Percentiles rank a stretch among this genome's conserved stretches.
Evolutionary conservation across 2,113 vertebrate genomes (phyloP).

Genomic region (Clarias batrachus): DNA sequence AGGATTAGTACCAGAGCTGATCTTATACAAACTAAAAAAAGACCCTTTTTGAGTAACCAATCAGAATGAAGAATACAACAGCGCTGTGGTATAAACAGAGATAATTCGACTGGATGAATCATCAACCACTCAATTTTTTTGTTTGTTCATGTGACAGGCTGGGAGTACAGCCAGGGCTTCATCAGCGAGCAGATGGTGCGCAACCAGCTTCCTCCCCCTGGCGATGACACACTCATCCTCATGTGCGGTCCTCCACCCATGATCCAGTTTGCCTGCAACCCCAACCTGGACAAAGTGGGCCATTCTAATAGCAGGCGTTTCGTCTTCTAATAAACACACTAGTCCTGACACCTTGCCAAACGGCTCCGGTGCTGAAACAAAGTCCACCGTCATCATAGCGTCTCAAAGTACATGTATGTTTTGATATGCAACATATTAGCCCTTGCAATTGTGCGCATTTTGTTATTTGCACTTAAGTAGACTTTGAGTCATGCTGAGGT

Average conservation of each 20-base stretch:
- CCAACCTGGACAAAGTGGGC: slow-evolving; percentile 88
- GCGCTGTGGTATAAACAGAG: too few relatives aligned
- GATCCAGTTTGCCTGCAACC: slow-evolving; percentile 95
- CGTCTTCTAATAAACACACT: slow-evolving; percentile 71
- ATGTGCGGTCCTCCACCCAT: slow-evolving; percentile 97
- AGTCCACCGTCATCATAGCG: neutral
- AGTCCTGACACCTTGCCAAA: neutral
- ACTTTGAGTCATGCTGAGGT: too few relatives aligned
- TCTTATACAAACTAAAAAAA: neutral
- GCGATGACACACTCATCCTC: slow-evolving; percentile 82
- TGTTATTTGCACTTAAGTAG: neutral
- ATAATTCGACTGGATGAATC: neutral
- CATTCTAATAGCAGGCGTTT: slow-evolving; percentile 80
- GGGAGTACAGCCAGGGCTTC: slow-evolving; percentile 93
- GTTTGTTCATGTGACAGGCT: slow-evolving; percentile 67
- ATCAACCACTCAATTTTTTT: neutral
- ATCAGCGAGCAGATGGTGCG: slow-evolving; percentile 90
- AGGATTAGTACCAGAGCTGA: neutral
- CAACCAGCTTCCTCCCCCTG: slow-evolving; percentile 79
- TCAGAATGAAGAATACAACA: neutral
- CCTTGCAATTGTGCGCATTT: neutral
- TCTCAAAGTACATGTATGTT: neutral
- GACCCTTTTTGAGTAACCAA: neutral
- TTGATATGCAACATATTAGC: slow-evolving; percentile 3
- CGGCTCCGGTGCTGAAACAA: neutral